Conservation (phyloP, 2,797 vertebrate genomes). For the Microctenopoma stevenorrisi region DNA sequence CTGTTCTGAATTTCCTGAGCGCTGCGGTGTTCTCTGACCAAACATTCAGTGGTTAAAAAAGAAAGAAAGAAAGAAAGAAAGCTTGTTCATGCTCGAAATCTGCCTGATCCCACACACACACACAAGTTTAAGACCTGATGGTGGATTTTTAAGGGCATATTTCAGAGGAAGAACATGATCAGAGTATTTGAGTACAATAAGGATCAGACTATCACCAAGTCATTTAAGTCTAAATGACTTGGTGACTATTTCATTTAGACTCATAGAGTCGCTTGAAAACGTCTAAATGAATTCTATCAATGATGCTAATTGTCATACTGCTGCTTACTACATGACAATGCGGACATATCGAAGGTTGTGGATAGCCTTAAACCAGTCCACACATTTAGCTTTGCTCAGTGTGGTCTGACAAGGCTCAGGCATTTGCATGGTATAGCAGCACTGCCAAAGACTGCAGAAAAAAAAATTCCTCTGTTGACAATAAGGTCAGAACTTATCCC, state of each 20-base stretch:
- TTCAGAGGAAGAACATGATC: too few relatives aligned
- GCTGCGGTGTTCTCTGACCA: constrained; percentile 45
- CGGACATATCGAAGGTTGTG: constrained; percentile 20
- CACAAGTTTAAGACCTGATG: background rate
- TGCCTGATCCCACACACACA: constrained; percentile 7
- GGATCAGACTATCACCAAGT: too few relatives aligned
- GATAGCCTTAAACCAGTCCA: constrained; percentile 17
- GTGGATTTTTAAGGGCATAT: too few relatives aligned
- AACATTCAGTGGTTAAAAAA: constrained; percentile 54
- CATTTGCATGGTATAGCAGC: constrained; percentile 1
- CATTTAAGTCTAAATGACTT: too few relatives aligned
- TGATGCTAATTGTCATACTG: constrained; percentile 41
- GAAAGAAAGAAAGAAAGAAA: constrained; percentile 16
- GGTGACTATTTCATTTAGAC: too few relatives aligned
- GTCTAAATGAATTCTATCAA: constrained; percentile 25
- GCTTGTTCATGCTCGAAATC: constrained; percentile 31
- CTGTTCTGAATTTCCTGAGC: constrained; percentile 64
- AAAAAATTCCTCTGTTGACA: constrained; percentile 14
- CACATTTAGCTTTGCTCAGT: constrained; percentile 21
- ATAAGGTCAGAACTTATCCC: constrained; percentile 15
- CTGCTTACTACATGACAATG: constrained; percentile 14
- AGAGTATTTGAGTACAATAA: too few relatives aligned
- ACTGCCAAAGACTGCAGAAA: constrained; percentile 8
- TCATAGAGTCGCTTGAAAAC: too few relatives aligned
- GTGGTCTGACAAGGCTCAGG: background rate